phyloP scores from a whole-genome alignment of 2,888 invertebrate genomes.

The Dasysyrphus albostriatus region DNA sequence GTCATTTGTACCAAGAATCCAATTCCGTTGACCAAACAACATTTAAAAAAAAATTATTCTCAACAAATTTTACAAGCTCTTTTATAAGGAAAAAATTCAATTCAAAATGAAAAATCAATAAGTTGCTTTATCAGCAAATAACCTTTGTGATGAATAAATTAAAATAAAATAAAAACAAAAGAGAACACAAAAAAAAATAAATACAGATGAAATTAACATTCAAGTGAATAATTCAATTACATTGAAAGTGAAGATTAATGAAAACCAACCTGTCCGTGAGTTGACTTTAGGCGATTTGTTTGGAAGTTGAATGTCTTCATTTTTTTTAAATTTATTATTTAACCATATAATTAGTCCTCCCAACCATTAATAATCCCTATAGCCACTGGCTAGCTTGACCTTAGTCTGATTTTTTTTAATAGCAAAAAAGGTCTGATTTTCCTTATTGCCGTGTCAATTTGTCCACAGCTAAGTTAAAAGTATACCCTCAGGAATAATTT shows the following conservation, averaged over 20 bases:
- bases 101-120: slow-evolving; percentile 55
- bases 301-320: slow-evolving; percentile 38
- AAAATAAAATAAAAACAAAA: slow-evolving; percentile 38
- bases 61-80: background rate
- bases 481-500: slow-evolving; percentile 36
- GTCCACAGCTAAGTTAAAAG: slow-evolving; percentile 31
- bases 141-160: slow-evolving; percentile 52
- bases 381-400: slow-evolving; percentile 34
- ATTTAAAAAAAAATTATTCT: background rate
- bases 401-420: slow-evolving; percentile 10
- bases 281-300: slow-evolving; percentile 38
- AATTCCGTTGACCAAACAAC: background rate
- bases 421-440: slow-evolving; percentile 30
- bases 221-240: slow-evolving; percentile 67
- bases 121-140: slow-evolving; percentile 49
- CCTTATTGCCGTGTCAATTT: slow-evolving; percentile 63
- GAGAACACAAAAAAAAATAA: slow-evolving; percentile 10
- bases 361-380: slow-evolving; percentile 66
- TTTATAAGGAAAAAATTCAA: background rate
- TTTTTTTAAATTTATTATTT: slow-evolving; percentile 61
- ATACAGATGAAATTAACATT: slow-evolving; percentile 60
- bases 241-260: slow-evolving; percentile 68
- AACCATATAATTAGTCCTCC: slow-evolving; percentile 69
- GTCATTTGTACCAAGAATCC: background rate
- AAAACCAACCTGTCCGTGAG: slow-evolving; percentile 56